Conservation (phyloP, 2,113 vertebrate species). For the Chlorodrepanis virens region DNA sequence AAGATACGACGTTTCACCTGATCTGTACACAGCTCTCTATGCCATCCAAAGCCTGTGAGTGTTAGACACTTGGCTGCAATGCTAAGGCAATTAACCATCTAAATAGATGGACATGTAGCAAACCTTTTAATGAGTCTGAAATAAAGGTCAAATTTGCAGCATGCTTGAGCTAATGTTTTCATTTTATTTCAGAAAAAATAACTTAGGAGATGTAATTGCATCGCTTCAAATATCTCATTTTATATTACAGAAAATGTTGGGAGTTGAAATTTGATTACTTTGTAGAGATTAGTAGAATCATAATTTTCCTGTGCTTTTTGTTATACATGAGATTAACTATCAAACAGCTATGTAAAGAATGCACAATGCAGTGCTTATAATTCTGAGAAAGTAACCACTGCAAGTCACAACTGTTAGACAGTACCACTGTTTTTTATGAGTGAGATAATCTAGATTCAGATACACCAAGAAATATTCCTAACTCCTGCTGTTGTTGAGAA, state of each 20-base stretch:
- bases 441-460: background rate
- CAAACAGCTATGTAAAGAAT: background rate
- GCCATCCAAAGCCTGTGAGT: background rate
- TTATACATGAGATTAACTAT: background rate
- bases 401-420: background rate
- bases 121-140: background rate
- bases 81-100: background rate
- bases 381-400: background rate
- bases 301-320: background rate
- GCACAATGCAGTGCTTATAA: background rate
- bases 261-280: background rate
- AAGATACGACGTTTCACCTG: fast-evolving
- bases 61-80: background rate
- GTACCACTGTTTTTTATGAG: background rate
- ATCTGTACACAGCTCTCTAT: background rate
- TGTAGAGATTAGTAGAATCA: background rate
- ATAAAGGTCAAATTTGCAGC: background rate
- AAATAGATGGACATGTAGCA: background rate
- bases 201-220: background rate
- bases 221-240: background rate
- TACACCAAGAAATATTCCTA: background rate
- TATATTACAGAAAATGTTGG: background rate
- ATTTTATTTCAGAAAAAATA: background rate
- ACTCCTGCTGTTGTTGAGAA: background rate
- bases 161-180: background rate